phyloP scores from a whole-genome alignment of 2,797 vertebrate genomes.

The Anomalospiza imberbis region DNA sequence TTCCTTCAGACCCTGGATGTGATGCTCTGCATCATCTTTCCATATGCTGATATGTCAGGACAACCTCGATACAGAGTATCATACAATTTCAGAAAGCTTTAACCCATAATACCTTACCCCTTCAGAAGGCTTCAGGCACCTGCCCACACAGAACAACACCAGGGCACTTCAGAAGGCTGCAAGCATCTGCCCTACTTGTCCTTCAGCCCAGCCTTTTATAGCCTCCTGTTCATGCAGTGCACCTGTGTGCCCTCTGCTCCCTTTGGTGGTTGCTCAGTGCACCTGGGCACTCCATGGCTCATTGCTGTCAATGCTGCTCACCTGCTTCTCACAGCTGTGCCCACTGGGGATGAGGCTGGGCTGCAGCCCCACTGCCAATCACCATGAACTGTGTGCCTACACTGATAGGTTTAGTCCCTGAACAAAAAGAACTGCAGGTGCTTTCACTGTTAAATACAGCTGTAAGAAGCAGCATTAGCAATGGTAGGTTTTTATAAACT shows the following conservation, averaged over 20 bases:
- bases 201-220: not conserved
- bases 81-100: not conserved
- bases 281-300: no score
- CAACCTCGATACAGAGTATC: rapidly evolving
- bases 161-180: no score
- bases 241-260: not conserved
- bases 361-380: not conserved
- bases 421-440: not conserved
- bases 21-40: not conserved
- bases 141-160: not conserved
- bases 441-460: not conserved
- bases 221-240: not conserved
- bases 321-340: not conserved
- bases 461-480: not conserved
- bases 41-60: not conserved
- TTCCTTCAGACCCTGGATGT: not conserved
- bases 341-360: not conserved
- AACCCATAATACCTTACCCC: not conserved
- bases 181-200: not conserved
- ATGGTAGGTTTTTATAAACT: not conserved
- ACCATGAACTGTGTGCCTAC: not conserved
- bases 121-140: not conserved
- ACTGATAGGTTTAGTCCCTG: not conserved
- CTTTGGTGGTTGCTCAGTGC: not conserved
- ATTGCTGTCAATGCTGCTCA: no score